Percentiles rank a stretch among this genome's conserved stretches.
Evolutionary conservation across 2,888 invertebrate species (phyloP).

Genomic region (Papilio demoleus): DNA sequence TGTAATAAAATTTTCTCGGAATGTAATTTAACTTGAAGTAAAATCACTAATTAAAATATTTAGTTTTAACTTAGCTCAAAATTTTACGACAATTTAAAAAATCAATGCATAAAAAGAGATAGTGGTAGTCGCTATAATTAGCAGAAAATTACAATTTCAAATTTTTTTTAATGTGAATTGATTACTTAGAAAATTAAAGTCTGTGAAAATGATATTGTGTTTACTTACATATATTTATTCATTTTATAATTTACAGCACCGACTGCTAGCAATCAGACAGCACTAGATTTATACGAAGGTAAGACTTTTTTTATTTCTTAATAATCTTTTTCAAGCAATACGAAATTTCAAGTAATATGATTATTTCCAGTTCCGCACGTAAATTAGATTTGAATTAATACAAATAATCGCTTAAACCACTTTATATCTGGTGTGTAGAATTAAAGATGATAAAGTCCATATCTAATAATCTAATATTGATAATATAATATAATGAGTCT

Average conservation of each 20-base stretch:
- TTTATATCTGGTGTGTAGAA: too few relatives aligned
- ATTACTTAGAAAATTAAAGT: not conserved
- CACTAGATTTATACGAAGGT: slow-evolving; percentile 86
- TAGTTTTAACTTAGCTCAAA: too few relatives aligned
- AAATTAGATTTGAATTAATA: too few relatives aligned
- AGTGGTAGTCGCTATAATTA: not conserved
- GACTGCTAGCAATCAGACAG: slow-evolving; percentile 84
- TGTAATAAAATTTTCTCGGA: slow-evolving; percentile 63
- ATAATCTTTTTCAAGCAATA: too few relatives aligned
- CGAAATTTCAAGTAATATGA: too few relatives aligned
- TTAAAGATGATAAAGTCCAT: not conserved
- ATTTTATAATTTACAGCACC: slow-evolving; percentile 85
- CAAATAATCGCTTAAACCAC: too few relatives aligned
- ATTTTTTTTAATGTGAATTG: not conserved
- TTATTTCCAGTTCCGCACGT: too few relatives aligned
- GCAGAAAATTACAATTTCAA: slow-evolving; percentile 6
- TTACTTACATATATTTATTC: slow-evolving; percentile 19
- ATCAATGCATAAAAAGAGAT: too few relatives aligned
- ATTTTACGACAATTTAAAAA: not conserved
- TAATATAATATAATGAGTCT: too few relatives aligned
- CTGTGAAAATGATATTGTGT: slow-evolving; percentile 17
- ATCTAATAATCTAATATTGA: too few relatives aligned
- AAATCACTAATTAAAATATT: too few relatives aligned
- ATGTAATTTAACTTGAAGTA: too few relatives aligned
- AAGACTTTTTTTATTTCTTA: slow-evolving; percentile 45